Percentiles rank a stretch among this genome's conserved stretches.
Evolutionary conservation across 2,888 invertebrate genomes (phyloP).

Genomic region (Mimachlamys varia): DNA sequence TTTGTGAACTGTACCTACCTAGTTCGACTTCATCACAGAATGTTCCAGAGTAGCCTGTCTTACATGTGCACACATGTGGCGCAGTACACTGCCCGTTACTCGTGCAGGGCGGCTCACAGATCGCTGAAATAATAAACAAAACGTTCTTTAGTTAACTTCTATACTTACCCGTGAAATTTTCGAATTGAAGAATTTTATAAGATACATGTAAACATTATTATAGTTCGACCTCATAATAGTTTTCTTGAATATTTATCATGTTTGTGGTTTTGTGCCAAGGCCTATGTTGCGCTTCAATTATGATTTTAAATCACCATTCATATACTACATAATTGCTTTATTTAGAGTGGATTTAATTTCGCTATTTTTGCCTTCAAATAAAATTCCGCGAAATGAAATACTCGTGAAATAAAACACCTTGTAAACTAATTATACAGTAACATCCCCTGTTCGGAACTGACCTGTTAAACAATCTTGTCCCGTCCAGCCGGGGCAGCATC

Average conservation of each 20-base stretch:
- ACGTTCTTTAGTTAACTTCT: not conserved
- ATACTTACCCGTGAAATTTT: too few species aligned
- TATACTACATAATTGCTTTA: too few species aligned
- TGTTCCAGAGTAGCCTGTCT: not conserved
- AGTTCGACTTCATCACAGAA: not conserved
- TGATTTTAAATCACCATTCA: too few species aligned
- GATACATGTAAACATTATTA: too few species aligned
- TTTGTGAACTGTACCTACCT: not conserved
- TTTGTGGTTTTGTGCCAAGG: too few species aligned
- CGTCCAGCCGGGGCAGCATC: constrained; percentile 4
- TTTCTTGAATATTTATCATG: too few species aligned
- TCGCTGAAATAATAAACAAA: not conserved
- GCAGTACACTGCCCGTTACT: not conserved
- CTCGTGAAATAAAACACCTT: not conserved
- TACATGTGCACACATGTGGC: not conserved
- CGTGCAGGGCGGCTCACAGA: not conserved
- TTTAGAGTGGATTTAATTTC: too few species aligned
- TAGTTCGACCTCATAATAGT: too few species aligned
- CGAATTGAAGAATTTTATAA: too few species aligned
- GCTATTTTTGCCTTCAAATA: too few species aligned
- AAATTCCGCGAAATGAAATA: too few species aligned
- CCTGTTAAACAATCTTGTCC: not conserved
- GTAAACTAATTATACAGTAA: not conserved
- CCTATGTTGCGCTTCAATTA: too few species aligned
- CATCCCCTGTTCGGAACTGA: not conserved